A percentile compares a stretch with the other conserved stretches of the same genome.
Conservation (phyloP, 2,888 invertebrate species). For the Nebria brevicollis region DNA sequence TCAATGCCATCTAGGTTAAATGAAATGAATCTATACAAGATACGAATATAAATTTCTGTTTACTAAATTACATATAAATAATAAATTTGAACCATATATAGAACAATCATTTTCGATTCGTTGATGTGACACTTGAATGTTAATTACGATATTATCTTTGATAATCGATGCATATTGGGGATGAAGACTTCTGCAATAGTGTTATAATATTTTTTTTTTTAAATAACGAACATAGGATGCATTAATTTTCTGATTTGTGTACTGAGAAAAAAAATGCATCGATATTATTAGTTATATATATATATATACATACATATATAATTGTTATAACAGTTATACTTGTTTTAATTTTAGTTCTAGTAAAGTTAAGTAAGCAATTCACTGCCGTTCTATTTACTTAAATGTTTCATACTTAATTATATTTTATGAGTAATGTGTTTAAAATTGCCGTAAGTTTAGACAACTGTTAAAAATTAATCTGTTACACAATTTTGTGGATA, state of each 20-base stretch:
- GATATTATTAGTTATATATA: neutral
- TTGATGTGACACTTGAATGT: neutral
- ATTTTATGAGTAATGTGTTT: slow-evolving; percentile 1
- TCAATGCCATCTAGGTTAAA: neutral
- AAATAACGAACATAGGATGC: neutral
- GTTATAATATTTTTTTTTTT: neutral
- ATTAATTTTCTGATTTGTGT: neutral
- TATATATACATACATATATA: too few relatives aligned
- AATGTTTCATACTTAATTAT: neutral
- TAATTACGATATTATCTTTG: neutral
- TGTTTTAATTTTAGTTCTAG: neutral
- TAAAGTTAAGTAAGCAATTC: too few relatives aligned
- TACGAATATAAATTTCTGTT: slow-evolving; percentile 1
- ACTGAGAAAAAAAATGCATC: neutral
- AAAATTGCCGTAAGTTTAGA: neutral
- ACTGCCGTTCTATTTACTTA: too few relatives aligned
- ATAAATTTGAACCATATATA: neutral
- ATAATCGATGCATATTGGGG: neutral
- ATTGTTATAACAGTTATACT: neutral
- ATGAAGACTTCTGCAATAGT: neutral
- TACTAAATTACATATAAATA: neutral
- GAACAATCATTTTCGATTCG: neutral
- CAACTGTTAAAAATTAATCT: neutral
- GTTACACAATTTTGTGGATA: neutral
- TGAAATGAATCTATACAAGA: neutral